Evolutionary conservation across 1,140 invertebrate genomes (phyloP).

Genomic region (Anastrepha obliqua): DNA sequence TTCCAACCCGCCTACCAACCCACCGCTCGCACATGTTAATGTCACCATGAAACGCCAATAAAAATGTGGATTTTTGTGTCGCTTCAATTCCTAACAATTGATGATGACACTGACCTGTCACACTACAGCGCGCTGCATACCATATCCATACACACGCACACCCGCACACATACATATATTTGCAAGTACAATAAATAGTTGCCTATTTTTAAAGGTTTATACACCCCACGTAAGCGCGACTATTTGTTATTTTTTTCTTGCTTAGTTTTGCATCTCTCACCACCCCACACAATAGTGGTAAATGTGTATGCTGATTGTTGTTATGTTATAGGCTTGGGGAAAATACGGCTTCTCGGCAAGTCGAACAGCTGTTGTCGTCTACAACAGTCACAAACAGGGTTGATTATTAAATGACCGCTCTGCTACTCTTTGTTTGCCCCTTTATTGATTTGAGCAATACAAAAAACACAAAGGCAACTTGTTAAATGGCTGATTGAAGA

Average conservation of each 20-base stretch:
- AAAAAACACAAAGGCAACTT: background rate
- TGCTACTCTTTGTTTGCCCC: background rate
- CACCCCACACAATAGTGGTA: constrained; percentile 17
- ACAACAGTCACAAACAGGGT: background rate
- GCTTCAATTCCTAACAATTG: constrained; percentile 39
- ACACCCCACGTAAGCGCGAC: background rate
- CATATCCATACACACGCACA: background rate
- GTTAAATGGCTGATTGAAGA: constrained; percentile 27
- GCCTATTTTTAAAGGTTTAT: background rate
- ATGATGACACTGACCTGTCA: constrained; percentile 52
- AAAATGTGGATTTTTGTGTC: background rate
- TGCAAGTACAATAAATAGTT: too few species aligned
- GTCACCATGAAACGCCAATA: background rate
- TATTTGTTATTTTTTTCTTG: background rate
- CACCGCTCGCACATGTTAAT: background rate
- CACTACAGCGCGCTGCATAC: constrained; percentile 34
- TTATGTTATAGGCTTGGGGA: constrained; percentile 1
- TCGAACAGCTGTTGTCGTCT: background rate
- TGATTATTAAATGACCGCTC: background rate
- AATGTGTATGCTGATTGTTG: background rate
- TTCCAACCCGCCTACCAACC: background rate
- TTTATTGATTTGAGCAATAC: constrained; percentile 15
- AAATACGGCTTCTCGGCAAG: background rate
- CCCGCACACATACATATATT: background rate
- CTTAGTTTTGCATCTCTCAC: background rate